Base-by-base conservation (phyloP, 1,140 invertebrate species). In the Medauroidea extradentata region DNA sequence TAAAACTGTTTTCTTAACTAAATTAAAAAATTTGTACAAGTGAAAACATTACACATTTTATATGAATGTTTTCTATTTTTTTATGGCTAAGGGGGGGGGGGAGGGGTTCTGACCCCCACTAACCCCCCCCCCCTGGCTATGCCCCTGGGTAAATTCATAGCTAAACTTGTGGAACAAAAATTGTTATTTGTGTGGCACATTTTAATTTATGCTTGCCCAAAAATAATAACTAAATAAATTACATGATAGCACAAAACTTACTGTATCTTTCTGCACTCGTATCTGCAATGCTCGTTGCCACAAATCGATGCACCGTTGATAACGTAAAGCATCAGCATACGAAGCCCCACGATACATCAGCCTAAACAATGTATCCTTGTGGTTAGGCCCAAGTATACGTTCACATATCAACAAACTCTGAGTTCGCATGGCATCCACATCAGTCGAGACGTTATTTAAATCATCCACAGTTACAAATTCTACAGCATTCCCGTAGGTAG, bases 311-410 rank as follows among this genome's bases (percentile, higher is more conserved):
- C 91, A 94, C 52, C 87, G 79, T 69, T 93, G 89, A 75, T 91
- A 90, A 60, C 89, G 83, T 59, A 91, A 75, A 18, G 89, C 84
- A 72, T 95, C 92, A 1, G 90, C 91, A 76, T 93, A 94, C 0
- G 90, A 85, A 3, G 92, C 93, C 39, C 92, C 92, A 57, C 91
- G 76, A 67, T 81, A 85, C 81, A 85, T 84, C 2, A 85, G 63
- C 34, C 90, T 81, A 65, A 91, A 91, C n/a, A 94, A 81, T 57
- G 88, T 90, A 70, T 94, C 91, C 73, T 92, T 92, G 71, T 94
- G 91, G 64, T 83, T 73, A 5, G 83, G 76, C 3, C 91, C 91
- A 25, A 94, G 76, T 65, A 94, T 86, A 66, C 91, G 77, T 73
- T 91, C 89, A 62, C 87, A 88, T 59, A 94, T 90, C 11, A 94